A percentile compares a stretch with the other conserved stretches of the same genome.
These are phyloP conservation scores for Cephus rjabovi DNA, from an alignment of 2,888 invertebrate species.

Conservation along the genomic window DNA sequence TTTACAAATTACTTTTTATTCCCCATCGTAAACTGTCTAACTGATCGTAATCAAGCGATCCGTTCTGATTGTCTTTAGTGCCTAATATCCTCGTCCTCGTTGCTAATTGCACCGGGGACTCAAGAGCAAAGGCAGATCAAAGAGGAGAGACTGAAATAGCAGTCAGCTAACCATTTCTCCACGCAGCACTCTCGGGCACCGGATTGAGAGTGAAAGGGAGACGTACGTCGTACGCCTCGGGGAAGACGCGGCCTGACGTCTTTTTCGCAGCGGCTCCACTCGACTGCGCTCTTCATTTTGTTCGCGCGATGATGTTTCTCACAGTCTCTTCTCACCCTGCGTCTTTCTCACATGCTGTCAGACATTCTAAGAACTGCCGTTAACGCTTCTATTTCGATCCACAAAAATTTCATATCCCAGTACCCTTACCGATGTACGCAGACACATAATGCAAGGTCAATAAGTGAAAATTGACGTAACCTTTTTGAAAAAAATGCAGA, in stretches of 20 bases:
- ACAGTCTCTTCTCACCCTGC: conserved; percentile 21
- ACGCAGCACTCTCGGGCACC: not conserved
- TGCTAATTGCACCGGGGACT: not conserved
- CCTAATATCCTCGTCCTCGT: not conserved
- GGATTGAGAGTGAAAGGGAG: conserved; percentile 50
- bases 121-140: not conserved
- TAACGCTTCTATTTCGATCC: not conserved
- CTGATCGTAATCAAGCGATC: conserved; percentile 37
- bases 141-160: not conserved
- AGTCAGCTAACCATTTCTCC: not conserved
- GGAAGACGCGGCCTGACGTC: conserved; percentile 36
- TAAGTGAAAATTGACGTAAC: not conserved
- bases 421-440: not conserved
- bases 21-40: conserved; percentile 27
- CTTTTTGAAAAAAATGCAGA: not conserved
- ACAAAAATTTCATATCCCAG: no score
- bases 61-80: conserved; percentile 32
- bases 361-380: not conserved
- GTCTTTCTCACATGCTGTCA: not conserved
- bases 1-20: conserved; percentile 39
- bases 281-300: conserved; percentile 28
- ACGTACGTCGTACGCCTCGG: conserved; percentile 34
- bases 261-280: conserved; percentile 29
- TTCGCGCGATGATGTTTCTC: conserved; percentile 38
- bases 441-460: not conserved